Percentiles rank a stretch among this genome's conserved stretches.
Evolutionary conservation across 2,797 vertebrate genomes (phyloP).

Genomic region (Ceryle rudis): DNA sequence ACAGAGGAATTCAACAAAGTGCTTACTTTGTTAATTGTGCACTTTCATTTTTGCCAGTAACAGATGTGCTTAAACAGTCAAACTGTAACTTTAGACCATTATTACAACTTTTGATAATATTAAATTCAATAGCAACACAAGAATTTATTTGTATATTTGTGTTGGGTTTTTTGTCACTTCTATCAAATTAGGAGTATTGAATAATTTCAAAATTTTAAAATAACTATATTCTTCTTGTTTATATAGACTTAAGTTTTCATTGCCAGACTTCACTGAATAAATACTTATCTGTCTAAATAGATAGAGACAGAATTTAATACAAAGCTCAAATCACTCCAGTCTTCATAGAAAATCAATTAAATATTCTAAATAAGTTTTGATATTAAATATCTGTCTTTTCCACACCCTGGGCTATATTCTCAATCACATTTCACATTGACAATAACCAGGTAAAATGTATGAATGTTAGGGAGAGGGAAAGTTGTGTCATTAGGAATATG

Average conservation of each 20-base stretch:
- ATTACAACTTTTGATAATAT: constrained; percentile 7
- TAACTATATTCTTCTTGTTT: background rate
- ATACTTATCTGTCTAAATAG: background rate
- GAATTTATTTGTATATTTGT: background rate
- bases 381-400: background rate
- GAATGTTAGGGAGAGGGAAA: background rate
- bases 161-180: background rate
- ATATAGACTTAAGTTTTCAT: background rate
- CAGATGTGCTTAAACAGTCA: constrained; percentile 23
- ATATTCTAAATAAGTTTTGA: background rate
- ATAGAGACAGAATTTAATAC: background rate
- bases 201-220: constrained; percentile 30
- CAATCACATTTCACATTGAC: background rate
- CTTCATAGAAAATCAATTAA: background rate
- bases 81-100: constrained; percentile 2
- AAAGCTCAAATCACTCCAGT: background rate
- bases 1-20: constrained; percentile 16
- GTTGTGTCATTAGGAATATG: background rate
- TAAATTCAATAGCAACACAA: background rate
- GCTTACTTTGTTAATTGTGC: background rate
- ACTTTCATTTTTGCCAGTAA: constrained; percentile 17
- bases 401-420: background rate
- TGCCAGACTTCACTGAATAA: background rate
- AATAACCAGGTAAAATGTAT: background rate
- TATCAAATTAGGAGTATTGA: background rate